These are phyloP conservation scores for Agrilus planipennis DNA, from an alignment of 1,140 invertebrate species.

Conservation along the genomic window DNA sequence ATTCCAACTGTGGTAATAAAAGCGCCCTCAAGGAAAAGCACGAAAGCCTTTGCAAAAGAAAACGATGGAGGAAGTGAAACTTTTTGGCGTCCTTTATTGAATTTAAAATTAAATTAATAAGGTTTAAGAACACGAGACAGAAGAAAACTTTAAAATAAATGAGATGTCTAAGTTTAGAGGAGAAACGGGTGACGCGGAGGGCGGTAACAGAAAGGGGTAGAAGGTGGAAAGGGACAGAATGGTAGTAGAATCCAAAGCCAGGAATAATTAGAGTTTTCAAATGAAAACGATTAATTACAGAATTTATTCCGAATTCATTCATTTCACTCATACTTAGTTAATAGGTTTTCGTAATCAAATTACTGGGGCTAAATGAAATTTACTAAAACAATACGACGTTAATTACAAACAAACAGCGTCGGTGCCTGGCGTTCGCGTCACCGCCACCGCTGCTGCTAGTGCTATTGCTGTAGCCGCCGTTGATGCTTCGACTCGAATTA, in stretches of 20 bases:
- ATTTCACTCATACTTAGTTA: conserved; percentile 16
- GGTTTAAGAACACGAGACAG: no score
- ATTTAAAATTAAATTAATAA: conserved; percentile 19
- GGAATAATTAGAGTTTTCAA: conserved; percentile 1
- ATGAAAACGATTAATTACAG: conserved; percentile 20
- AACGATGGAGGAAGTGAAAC: no score
- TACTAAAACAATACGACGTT: conserved; percentile 28
- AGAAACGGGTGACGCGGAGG: no score
- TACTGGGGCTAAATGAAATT: conserved; percentile 26
- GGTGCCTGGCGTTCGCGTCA: no score
- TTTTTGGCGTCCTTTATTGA: no score
- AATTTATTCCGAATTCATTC: conserved; percentile 15
- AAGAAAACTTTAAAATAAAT: conserved; percentile 20
- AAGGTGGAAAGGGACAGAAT: conserved; percentile 4
- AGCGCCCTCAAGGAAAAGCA: no score
- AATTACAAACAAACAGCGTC: conserved; percentile 31
- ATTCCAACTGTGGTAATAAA: no score
- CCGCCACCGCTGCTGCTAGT: no score
- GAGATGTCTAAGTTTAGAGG: conserved; percentile 17
- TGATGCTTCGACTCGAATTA: no score
- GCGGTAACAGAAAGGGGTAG: no score
- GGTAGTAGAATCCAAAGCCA: conserved; percentile 5
- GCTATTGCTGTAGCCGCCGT: no score
- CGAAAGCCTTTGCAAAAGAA: no score
- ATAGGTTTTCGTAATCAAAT: conserved; percentile 28